These are phyloP conservation scores for Formica exsecta DNA, from an alignment of 1,140 invertebrate genomes.

Conservation along the genomic window DNA sequence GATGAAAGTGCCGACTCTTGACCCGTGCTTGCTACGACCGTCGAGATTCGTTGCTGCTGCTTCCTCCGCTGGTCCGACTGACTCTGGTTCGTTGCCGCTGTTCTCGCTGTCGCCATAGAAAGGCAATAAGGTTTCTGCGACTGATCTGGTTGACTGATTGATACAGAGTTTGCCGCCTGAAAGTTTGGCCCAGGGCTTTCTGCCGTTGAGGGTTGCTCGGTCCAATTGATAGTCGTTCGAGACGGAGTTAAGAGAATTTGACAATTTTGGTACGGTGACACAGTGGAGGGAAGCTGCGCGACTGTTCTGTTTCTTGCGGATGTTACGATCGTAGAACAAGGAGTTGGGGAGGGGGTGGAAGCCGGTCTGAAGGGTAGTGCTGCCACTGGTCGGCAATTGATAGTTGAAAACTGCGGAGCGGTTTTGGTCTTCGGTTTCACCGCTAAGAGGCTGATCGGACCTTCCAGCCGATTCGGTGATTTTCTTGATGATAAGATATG, in stretches of 20 bases:
- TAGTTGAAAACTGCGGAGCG: constrained; percentile 66
- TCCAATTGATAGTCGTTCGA: constrained; percentile 66
- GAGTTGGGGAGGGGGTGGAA: constrained; percentile 63
- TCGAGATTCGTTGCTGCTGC: constrained; percentile 35
- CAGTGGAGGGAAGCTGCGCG: constrained; percentile 74
- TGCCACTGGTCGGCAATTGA: constrained; percentile 70
- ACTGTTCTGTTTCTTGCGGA: constrained; percentile 70
- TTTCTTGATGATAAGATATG: constrained; percentile 82
- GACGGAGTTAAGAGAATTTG: constrained; percentile 61
- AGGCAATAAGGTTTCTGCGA: constrained; percentile 66
- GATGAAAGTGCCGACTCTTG: constrained; percentile 77
- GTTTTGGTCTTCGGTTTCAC: constrained; percentile 62
- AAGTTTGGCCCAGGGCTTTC: constrained; percentile 64
- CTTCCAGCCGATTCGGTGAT: constrained; percentile 70
- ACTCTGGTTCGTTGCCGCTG: constrained; percentile 55
- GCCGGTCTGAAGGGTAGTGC: constrained; percentile 58
- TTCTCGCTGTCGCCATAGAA: constrained; percentile 63
- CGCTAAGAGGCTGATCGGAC: constrained; percentile 50
- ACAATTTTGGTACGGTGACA: constrained; percentile 67
- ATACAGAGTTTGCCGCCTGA: constrained; percentile 65
- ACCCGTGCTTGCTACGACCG: constrained; percentile 47
- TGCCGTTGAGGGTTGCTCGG: constrained; percentile 67
- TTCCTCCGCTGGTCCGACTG: constrained; percentile 60
- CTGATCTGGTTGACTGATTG: constrained; percentile 63
- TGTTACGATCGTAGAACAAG: constrained; percentile 61